Base-by-base conservation (phyloP, 2,888 invertebrate genomes). In the Eulithis testata region DNA sequence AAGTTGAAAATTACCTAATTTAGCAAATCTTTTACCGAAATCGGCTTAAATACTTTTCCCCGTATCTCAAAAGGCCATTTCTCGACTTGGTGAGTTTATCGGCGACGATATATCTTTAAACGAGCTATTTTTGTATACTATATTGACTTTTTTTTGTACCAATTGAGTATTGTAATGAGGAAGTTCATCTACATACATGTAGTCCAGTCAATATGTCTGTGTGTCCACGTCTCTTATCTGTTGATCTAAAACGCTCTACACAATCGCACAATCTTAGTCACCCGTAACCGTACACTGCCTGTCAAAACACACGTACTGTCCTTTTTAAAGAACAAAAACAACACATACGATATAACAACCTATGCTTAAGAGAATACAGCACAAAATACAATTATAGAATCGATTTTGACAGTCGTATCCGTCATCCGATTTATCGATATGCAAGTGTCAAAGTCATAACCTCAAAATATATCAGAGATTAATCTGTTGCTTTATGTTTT, bases 261-360 rank as follows among this genome's bases (percentile, higher is more conserved):
- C 80, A 85, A 91, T 90, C 91, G 84, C 83, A 84, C 85, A 84
- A 90, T 90, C 91, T 87, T 82, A 88, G 90, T 89, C 88, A 87
- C 88, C 82, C 83, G 89, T 87, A 84, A 85, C 88, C 87, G 86
- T 83, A 87, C 85, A 89, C 86, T 81, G 85, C 78, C 91, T 91
- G 91, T 93, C 92, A 91, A 91, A 92, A 91, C 89, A 91, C 86
- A 89, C 85, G 83, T 75, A 81, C 78, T 80, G 83, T 84, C 83
- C 80, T 80, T 76, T 75, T 73, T 71, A 79, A 77, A 76, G 72
- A 71, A 69, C 67, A 73, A 71, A 83, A 81, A 80, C 79, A 84
- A 76, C 75, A 77, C 77, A 77, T 69, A 71, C 74, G 68, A 76
- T 61, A 68, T 37, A 63, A 70, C 68, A 73, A 72, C 74, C 69